These are phyloP conservation scores for Dione vanillae DNA, from an alignment of 2,888 invertebrate species.

Conservation along the genomic window DNA sequence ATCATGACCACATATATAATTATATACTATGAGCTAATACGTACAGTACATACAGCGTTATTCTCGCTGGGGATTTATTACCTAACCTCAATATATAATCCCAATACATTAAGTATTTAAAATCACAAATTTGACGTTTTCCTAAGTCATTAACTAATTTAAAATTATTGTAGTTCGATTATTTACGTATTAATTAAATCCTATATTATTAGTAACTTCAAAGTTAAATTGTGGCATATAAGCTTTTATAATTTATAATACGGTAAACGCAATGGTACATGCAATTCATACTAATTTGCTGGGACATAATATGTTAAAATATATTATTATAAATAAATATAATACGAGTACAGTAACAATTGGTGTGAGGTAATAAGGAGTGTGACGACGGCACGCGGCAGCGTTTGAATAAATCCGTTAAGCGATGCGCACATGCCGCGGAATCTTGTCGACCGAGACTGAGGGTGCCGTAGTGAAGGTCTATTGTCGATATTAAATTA, in stretches of 20 bases:
- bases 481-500: conserved; percentile 4
- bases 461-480: conserved; percentile 62
- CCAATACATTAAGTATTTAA: no score
- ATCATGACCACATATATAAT: no score
- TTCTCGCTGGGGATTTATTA: no score
- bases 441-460: conserved; percentile 74
- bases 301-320: neutral
- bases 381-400: conserved; percentile 60
- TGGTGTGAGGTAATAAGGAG: conserved; percentile 38
- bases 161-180: no score
- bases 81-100: no score
- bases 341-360: conserved; percentile 37
- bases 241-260: neutral
- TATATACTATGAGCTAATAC: no score
- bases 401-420: conserved; percentile 81
- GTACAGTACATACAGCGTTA: no score
- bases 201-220: no score
- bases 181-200: no score
- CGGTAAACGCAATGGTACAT: neutral
- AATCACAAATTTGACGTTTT: no score
- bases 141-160: no score
- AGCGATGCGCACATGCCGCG: conserved; percentile 72
- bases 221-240: no score
- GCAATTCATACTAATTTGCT: neutral
- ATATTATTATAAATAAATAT: neutral